phyloP scores from a whole-genome alignment of 2,113 vertebrate genomes.

The Thunnus thynnus region DNA sequence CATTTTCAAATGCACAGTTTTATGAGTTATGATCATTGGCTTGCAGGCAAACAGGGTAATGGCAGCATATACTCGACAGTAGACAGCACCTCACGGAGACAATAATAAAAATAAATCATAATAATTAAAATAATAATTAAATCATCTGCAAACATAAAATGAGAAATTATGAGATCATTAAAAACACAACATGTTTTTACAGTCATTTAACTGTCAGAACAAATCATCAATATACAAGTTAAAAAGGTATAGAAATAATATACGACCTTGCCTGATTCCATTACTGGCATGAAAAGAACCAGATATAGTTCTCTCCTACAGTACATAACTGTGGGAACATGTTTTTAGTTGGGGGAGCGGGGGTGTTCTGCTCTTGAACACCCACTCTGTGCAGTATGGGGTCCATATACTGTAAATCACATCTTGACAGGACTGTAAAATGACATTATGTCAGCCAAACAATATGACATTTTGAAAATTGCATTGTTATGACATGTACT shows the following conservation, averaged over 20 bases:
- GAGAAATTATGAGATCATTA: neutral
- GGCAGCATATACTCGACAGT: slow-evolving; percentile 2
- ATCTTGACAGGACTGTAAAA: too few relatives aligned
- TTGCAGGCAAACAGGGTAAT: neutral
- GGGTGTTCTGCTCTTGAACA: too few relatives aligned
- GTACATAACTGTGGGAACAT: too few relatives aligned
- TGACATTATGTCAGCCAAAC: too few relatives aligned
- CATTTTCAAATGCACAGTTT: neutral
- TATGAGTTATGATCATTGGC: neutral
- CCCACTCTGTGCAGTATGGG: too few relatives aligned
- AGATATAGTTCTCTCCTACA: neutral
- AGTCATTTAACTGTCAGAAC: too few relatives aligned
- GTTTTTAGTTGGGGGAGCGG: too few relatives aligned
- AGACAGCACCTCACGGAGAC: neutral
- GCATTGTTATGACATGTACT: too few relatives aligned
- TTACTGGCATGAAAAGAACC: too few relatives aligned
- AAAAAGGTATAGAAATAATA: neutral
- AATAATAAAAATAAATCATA: neutral
- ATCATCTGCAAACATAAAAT: slow-evolving; percentile 13
- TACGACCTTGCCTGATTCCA: neutral
- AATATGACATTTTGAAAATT: too few relatives aligned
- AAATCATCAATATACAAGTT: neutral
- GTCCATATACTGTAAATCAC: too few relatives aligned
- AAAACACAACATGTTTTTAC: neutral
- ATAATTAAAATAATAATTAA: neutral